Conservation (phyloP, 2,797 vertebrate species). For the Syngnathus rostellatus region DNA sequence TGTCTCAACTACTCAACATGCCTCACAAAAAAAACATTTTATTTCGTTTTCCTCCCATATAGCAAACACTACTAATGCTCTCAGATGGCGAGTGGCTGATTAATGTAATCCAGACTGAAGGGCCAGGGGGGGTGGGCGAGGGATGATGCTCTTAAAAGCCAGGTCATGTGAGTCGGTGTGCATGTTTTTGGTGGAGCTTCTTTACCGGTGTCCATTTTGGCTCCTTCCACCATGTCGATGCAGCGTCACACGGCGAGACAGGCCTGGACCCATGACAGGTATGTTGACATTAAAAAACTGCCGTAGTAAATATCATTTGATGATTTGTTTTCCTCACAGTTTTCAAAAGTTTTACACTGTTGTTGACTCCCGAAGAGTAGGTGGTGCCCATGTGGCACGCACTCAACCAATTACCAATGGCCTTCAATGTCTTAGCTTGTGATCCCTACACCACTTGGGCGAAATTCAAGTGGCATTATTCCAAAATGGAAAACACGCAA, state of each 20-base stretch:
- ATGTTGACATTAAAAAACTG: constrained; percentile 16
- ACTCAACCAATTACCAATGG: neutral
- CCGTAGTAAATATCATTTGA: neutral
- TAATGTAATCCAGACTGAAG: constrained; percentile 46
- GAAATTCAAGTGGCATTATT: neutral
- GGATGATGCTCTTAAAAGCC: constrained; percentile 52
- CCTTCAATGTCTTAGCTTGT: too few species aligned
- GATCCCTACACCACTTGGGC: too few species aligned
- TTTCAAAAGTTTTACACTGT: neutral
- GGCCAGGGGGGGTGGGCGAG: constrained; percentile 8
- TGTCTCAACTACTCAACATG: neutral
- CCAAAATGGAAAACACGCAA: neutral
- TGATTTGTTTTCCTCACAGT: neutral
- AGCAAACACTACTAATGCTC: constrained; percentile 16
- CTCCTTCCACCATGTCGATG: constrained; percentile 31
- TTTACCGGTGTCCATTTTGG: neutral
- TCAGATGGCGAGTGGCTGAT: constrained; percentile 51
- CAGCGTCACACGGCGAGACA: constrained; percentile 46
- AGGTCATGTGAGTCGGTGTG: constrained; percentile 44
- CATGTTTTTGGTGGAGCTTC: neutral
- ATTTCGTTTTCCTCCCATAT: neutral
- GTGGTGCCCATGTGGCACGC: neutral
- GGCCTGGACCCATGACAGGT: constrained; percentile 56
- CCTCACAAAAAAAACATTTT: neutral
- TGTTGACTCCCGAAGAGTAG: neutral